Evolutionary conservation across 92 coral and sea anemone species (phyloP), one percentile per base, ranked within the genome.

Genomic region (Epizoanthus ramosus): DNA sequence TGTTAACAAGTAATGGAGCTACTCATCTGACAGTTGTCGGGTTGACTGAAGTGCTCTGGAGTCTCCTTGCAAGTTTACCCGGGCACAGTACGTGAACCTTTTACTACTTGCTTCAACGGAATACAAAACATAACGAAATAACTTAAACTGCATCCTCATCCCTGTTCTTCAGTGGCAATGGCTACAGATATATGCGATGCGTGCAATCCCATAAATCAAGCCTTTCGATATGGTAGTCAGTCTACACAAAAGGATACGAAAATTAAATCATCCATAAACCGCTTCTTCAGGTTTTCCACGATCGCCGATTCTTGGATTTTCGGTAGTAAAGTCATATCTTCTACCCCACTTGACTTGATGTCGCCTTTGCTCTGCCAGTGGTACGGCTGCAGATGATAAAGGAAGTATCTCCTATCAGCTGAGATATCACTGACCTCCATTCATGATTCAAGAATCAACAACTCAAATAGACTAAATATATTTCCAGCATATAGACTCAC

Each of bases 361-460:
- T 89, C 90, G 68, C 99, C 98, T 47, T 97, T 97, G 83, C 99
- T 97, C 85, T 97, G 99, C 99, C 99, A 97, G 69, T 97, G 99
- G 80, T 97, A 95, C 70, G 97, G 97, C 97, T 93, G 85, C 1
- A 52, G 73, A 50, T 9, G 12, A 10, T 21, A 65, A 23, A 63
- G 71, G 82, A 77, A 77, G 57, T 77, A 8, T 58, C 16, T 58
- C 24, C 50, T 61, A 73, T 73, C 60, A 80, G 52, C 82, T 61
- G 82, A 75, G 19, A 63, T 31, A 19, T 56, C 16, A 76, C 37
- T 69, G 41, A 24, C 19, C 23, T 17, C 52, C 5, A 59, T n/a
- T 53, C 10, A 39, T 39, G 13, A 59, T n/a, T 53, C 10, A 39
- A 59, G 13, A 39, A 39, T 18, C 56, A 41, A 9, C 0, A 19